A percentile compares a stretch with the other conserved stretches of the same genome.
phyloP scores from a whole-genome alignment of 2,888 invertebrate genomes.

The Molorchus minor region DNA sequence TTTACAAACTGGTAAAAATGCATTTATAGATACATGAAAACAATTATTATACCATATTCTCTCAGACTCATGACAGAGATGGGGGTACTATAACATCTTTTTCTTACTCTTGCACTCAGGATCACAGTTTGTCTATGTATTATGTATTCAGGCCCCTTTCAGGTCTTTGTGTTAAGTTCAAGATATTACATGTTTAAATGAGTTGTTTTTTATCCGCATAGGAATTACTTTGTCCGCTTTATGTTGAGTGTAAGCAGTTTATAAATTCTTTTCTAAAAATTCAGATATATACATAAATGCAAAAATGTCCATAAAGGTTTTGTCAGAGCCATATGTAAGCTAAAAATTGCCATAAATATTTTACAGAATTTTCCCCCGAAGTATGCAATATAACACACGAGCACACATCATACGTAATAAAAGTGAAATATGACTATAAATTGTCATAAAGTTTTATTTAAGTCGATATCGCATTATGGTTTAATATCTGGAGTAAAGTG shows the following conservation, averaged over 20 bases:
- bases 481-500: slow-evolving; percentile 20
- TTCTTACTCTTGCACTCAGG: too few species aligned
- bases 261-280: not conserved
- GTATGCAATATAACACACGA: slow-evolving; percentile 10
- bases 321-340: slow-evolving; percentile 1
- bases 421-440: slow-evolving; percentile 36
- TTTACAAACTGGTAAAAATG: too few species aligned
- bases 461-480: slow-evolving; percentile 2
- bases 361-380: slow-evolving; percentile 18
- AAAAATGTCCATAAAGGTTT: not conserved
- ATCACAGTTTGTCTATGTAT: too few species aligned
- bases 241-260: not conserved
- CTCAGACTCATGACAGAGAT: too few species aligned
- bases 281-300: not conserved
- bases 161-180: too few species aligned
- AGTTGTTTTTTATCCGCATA: too few species aligned
- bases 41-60: too few species aligned
- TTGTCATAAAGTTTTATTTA: slow-evolving; percentile 34
- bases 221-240: slow-evolving; percentile 1
- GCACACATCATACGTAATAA: slow-evolving; percentile 22
- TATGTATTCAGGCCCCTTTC: too few species aligned
- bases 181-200: too few species aligned
- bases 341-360: slow-evolving; percentile 27
- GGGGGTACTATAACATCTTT: too few species aligned
- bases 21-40: too few species aligned